phyloP scores from a whole-genome alignment of 2,113 vertebrate species.

The Microcebus lehilahytsara region DNA sequence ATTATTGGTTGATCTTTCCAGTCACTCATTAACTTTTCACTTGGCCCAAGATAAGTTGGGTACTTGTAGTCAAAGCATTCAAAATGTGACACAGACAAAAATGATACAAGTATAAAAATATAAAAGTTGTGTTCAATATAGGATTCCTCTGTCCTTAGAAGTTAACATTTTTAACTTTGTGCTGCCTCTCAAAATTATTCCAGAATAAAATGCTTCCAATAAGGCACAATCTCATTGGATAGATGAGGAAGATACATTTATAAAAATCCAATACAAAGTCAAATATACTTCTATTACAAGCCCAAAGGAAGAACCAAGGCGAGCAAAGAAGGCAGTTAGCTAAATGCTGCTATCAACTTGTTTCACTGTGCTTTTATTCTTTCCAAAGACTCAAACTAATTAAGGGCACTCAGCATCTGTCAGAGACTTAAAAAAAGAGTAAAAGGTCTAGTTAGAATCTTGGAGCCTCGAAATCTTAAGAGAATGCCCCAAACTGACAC shows the following conservation, averaged over 20 bases:
- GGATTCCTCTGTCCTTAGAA: neutral
- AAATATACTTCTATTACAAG: neutral
- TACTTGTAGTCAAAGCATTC: neutral
- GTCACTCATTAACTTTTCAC: neutral
- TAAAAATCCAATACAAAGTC: neutral
- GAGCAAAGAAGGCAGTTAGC: neutral
- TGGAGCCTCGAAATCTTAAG: conserved; percentile 28
- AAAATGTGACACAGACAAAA: neutral
- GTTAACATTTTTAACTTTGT: neutral
- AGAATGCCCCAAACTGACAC: conserved; percentile 15
- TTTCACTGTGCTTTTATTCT: neutral
- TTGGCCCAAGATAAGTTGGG: neutral
- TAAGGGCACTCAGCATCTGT: conserved; percentile 3
- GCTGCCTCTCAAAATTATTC: neutral
- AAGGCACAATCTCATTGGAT: neutral
- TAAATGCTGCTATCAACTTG: neutral
- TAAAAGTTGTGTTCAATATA: neutral
- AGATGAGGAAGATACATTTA: neutral
- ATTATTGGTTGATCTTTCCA: neutral
- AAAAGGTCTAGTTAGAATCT: conserved; percentile 11
- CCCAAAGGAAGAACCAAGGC: neutral
- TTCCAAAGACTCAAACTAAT: conserved; percentile 17
- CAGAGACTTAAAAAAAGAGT: conserved; percentile 40
- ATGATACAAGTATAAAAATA: neutral
- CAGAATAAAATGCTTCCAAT: neutral